Base-by-base conservation (phyloP, 2,888 invertebrate genomes). In the Conomelus anceps region DNA sequence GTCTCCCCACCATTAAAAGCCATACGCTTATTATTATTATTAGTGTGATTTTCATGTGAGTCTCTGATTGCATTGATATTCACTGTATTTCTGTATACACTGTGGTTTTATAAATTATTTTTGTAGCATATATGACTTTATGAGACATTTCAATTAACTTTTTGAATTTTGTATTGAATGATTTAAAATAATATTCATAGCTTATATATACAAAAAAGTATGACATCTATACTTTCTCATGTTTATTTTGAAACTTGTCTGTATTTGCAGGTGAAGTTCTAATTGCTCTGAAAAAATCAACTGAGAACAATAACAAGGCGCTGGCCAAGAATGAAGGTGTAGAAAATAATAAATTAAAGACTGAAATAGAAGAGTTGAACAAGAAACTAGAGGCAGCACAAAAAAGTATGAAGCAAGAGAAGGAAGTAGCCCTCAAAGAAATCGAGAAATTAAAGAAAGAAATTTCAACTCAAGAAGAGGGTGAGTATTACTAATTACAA, bases 221-320 rank as follows among this genome's bases (percentile, higher is more conserved):
- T 3, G 6, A 6, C n/a, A 63, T 63, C 6, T 63, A 63, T 63
- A 1, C 17, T 6, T n/a, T 63, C 20, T n/a, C 63, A 63, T n/a
- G 1, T n/a, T 63, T 13, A 7, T 9, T 1, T 17, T 3, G 34
- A 34, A 63, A n/a, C n/a, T 88, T 88, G 85, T 85, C 86, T 90
- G 89, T 20, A 88, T 89, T 92, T 92, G 85, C 91, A 95, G 95
- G 95, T 90, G 95, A 96, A 93, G 94, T 96, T 92, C 93, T 95
- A 90, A 94, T 95, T 1, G 94, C 95, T 84, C 94, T 95, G 93
- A 95, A 95, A 92, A 95, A 95, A 91, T 94, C 94, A 41, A 95
- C 95, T 89, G 92, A 94, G 84, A 92, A 92, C 84, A 93, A 93
- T 88, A 89, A 90, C 41, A 90, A 90, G 88, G 24, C 89, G 22